Conservation (phyloP, 2,797 vertebrate genomes). For the Lepilemur septentrionalis region DNA sequence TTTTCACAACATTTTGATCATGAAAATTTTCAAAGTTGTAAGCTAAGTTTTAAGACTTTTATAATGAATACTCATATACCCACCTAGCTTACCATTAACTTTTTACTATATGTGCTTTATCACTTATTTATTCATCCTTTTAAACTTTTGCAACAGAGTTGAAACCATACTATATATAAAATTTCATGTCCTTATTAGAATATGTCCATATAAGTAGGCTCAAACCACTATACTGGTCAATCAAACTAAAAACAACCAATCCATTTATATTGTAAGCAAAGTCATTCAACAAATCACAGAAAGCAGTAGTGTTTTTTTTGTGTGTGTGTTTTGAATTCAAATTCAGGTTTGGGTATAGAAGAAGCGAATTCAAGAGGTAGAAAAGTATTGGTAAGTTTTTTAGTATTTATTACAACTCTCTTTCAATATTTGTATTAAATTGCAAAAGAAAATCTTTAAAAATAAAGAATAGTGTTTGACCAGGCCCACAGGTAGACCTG, state of each 20-base stretch:
- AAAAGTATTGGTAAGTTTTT: background rate
- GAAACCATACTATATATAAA: background rate
- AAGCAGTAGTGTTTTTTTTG: background rate
- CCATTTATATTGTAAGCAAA: background rate
- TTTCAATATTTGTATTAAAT: slow-evolving; percentile 23
- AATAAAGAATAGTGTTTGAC: background rate
- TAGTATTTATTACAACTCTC: background rate
- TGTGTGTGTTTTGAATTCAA: slow-evolving; percentile 2
- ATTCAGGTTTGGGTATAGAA: background rate
- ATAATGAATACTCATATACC: background rate
- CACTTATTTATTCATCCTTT: background rate
- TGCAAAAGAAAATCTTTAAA: slow-evolving; percentile 37
- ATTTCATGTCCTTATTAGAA: background rate
- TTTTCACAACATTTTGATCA: slow-evolving; percentile 15
- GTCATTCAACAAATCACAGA: background rate
- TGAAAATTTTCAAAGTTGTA: slow-evolving; percentile 20
- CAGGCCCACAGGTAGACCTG: background rate
- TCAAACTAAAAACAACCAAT: slow-evolving; percentile 1
- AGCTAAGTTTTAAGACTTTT: background rate
- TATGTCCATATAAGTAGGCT: background rate
- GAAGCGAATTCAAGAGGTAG: background rate
- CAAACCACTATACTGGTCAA: background rate
- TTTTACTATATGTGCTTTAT: background rate
- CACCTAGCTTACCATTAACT: background rate
- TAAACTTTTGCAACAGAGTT: background rate